These are phyloP conservation scores for Leucania comma DNA, from an alignment of 2,888 invertebrate species.

Conservation along the genomic window DNA sequence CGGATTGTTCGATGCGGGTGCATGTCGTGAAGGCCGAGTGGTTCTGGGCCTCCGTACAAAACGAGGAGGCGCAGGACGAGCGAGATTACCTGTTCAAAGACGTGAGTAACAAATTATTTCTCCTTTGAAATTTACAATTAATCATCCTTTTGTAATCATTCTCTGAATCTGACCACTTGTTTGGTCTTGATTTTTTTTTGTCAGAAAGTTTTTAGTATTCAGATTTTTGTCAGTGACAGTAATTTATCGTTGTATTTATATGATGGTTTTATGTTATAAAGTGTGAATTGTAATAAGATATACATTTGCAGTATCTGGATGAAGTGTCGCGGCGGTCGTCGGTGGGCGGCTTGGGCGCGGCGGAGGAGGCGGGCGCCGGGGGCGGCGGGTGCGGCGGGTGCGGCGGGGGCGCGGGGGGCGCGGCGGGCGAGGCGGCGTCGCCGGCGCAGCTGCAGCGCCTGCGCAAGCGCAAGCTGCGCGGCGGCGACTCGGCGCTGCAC, in stretches of 20 bases:
- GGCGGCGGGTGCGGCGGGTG: conserved; percentile 56
- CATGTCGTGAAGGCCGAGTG: conserved; percentile 97
- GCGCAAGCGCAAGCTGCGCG: conserved; percentile 95
- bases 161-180: not conserved
- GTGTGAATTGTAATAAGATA: not conserved
- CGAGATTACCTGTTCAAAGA: conserved; percentile 96
- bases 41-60: conserved; percentile 99
- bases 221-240: not conserved
- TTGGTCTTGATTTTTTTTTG: not conserved
- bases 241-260: not conserved
- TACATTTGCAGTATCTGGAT: conserved; percentile 81
- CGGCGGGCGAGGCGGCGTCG: conserved; percentile 73
- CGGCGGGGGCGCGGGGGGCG: conserved; percentile 68
- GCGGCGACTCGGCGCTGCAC: conserved; percentile 90
- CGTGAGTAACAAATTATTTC: conserved; percentile 90
- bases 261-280: too few relatives aligned
- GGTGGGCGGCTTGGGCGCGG: conserved; percentile 76
- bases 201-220: not conserved
- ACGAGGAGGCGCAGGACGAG: conserved; percentile 98
- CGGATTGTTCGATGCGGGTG: conserved; percentile 93
- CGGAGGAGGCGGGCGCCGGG: conserved; percentile 59
- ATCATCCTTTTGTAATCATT: not conserved
- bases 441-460: conserved; percentile 88
- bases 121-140: not conserved
- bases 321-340: conserved; percentile 89